Conservation (phyloP, 2,888 invertebrate species). For the Cerceris ruficornis region DNA sequence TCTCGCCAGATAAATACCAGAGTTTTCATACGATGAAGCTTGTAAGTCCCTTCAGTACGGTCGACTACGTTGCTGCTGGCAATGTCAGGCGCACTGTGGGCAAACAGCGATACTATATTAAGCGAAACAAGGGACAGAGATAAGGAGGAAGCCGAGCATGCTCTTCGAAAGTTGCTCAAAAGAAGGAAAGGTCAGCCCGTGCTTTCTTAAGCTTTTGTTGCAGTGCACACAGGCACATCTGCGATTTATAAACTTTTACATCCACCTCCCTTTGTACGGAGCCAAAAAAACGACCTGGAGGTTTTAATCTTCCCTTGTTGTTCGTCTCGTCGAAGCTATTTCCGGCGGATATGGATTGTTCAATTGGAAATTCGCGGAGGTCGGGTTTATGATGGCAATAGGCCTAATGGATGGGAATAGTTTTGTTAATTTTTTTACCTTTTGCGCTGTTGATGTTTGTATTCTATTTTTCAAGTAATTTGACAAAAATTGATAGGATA, state of each 20-base stretch:
- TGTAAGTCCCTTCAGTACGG: constrained; percentile 16
- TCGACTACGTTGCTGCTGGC: background rate
- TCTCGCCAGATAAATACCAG: background rate
- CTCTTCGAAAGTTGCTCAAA: constrained; percentile 2
- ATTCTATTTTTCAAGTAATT: no score
- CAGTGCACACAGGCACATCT: background rate
- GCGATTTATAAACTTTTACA: background rate
- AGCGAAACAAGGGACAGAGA: constrained; percentile 11
- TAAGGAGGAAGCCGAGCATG: constrained; percentile 11
- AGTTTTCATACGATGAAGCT: constrained; percentile 24
- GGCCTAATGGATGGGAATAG: no score
- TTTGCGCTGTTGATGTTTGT: no score
- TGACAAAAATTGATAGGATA: no score
- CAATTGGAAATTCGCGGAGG: no score
- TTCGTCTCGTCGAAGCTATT: no score
- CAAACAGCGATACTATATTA: constrained; percentile 33
- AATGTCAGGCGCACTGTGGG: constrained; percentile 21
- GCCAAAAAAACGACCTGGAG: no score
- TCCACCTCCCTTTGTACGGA: no score
- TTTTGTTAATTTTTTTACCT: no score
- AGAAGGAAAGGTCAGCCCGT: constrained; percentile 9
- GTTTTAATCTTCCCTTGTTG: no score
- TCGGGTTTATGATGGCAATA: no score
- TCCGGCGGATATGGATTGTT: no score
- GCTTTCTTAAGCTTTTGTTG: constrained; percentile 5